phyloP scores from a whole-genome alignment of 1,140 invertebrate species.

The Centruroides vittatus region DNA sequence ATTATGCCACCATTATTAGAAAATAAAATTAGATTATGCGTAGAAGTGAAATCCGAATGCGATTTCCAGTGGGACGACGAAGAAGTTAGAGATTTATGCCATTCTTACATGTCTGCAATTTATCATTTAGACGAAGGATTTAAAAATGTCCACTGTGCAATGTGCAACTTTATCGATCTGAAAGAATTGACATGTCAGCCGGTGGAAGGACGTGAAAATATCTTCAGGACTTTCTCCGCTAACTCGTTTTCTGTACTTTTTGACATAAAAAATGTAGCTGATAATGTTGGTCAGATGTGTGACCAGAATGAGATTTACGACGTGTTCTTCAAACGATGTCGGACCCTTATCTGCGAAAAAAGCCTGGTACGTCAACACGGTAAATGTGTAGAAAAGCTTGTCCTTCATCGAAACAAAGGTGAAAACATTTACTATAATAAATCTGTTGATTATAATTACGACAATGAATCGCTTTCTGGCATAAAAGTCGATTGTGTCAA shows the following conservation, averaged over 20 bases:
- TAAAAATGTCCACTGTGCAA: conserved; percentile 42
- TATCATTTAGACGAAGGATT: background rate
- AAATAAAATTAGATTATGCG: conserved; percentile 5
- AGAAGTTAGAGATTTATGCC: conserved; percentile 1
- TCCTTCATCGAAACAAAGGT: background rate
- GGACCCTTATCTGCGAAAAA: conserved; percentile 26
- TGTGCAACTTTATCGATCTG: conserved; percentile 32
- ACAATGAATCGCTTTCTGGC: no score
- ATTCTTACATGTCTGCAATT: conserved; percentile 5
- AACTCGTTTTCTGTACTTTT: conserved; percentile 38
- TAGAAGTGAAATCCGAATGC: background rate
- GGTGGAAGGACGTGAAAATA: conserved; percentile 14
- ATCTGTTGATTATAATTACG: background rate
- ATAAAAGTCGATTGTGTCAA: background rate
- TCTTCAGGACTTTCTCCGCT: conserved; percentile 29
- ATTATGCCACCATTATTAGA: conserved; percentile 3
- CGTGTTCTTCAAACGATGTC: conserved; percentile 37
- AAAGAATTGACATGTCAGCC: conserved; percentile 28
- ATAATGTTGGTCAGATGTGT: conserved; percentile 28
- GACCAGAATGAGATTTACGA: conserved; percentile 31
- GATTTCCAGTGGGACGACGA: conserved; percentile 1
- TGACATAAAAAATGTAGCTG: conserved; percentile 27
- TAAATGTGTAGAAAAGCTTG: background rate
- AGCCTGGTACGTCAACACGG: background rate
- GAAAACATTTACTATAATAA: background rate